Percentiles rank a stretch among this genome's conserved stretches.
Conservation (phyloP, 92 coral and sea anemone genomes). For the Porites rus region DNA sequence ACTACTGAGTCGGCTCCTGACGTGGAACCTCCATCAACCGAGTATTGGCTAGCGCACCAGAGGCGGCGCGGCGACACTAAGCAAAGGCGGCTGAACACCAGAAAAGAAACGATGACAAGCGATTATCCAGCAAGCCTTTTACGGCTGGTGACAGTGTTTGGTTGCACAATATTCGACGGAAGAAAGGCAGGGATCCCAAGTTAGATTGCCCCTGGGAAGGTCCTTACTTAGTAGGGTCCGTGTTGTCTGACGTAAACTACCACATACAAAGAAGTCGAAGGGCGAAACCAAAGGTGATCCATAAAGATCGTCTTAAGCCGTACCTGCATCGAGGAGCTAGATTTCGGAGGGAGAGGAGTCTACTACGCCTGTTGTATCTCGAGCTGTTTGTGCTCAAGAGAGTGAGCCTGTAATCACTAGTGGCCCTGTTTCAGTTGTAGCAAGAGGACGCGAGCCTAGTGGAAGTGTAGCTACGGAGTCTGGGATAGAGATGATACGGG, state of each 20-base stretch:
- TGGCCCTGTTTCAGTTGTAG: too few species aligned
- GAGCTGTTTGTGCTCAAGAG: too few species aligned
- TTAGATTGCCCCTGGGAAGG: conserved; percentile 73
- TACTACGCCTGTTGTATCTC: too few species aligned
- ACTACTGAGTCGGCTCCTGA: conserved; percentile 27
- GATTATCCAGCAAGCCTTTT: conserved; percentile 42
- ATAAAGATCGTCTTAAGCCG: conserved; percentile 37
- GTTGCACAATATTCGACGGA: conserved; percentile 63
- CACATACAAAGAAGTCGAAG: conserved; percentile 45
- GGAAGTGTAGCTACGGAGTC: too few species aligned
- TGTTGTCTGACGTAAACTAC: conserved; percentile 65
- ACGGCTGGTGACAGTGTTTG: conserved; percentile 74
- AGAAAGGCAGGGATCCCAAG: conserved; percentile 57
- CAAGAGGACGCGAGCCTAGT: too few species aligned
- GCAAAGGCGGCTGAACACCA: background rate
- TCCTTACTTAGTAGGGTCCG: conserved; percentile 49
- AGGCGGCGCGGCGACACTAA: too few species aligned
- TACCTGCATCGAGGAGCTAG: conserved; percentile 48
- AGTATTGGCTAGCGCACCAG: too few species aligned
- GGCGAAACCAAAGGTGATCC: conserved; percentile 40
- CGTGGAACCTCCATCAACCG: too few species aligned
- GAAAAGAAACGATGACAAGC: conserved; percentile 50
- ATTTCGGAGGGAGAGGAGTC: background rate
- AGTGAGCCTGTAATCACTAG: too few species aligned
- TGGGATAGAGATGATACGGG: too few species aligned